Percentiles rank a stretch among this genome's conserved stretches.
Conservation (phyloP, 2,888 invertebrate species). For the Tanypteryx hageni region DNA sequence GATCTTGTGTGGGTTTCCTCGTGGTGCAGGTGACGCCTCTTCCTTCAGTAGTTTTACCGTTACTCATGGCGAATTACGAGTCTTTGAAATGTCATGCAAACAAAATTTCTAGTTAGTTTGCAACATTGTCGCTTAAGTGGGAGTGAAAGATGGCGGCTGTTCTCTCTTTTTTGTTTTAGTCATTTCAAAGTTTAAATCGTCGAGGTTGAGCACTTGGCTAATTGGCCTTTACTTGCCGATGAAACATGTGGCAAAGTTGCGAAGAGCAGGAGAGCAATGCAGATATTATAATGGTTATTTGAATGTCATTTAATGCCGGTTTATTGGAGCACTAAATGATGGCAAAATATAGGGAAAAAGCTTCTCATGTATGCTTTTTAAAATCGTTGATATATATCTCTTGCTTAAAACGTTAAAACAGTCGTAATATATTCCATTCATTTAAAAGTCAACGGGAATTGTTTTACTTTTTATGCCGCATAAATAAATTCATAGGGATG, state of each 20-base stretch:
- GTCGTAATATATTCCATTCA: no score
- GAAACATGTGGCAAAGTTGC: background rate
- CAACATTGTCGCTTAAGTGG: conserved; percentile 37
- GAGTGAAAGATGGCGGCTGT: background rate
- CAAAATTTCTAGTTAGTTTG: conserved; percentile 39
- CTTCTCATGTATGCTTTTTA: background rate
- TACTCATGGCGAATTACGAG: conserved; percentile 51
- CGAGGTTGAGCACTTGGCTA: conserved; percentile 55
- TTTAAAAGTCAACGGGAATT: no score
- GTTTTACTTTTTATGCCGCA: no score
- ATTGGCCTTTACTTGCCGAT: conserved; percentile 46
- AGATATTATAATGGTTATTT: conserved; percentile 48
- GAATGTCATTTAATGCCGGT: conserved; percentile 49
- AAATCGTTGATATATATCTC: no score
- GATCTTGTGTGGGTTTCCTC: background rate
- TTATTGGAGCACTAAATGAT: conserved; percentile 10
- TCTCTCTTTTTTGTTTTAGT: conserved; percentile 36
- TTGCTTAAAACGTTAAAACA: no score
- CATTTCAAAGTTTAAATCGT: conserved; percentile 37
- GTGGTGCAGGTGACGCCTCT: conserved; percentile 50
- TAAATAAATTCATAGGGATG: no score
- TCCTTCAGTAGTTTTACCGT: conserved; percentile 43
- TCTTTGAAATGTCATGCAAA: conserved; percentile 50
- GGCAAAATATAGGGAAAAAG: background rate
- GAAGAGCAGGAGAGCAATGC: conserved; percentile 30